A percentile compares a stretch with the other conserved stretches of the same genome.
Conservation (phyloP, 1,140 invertebrate species). For the Geopemphigus sp. region DNA sequence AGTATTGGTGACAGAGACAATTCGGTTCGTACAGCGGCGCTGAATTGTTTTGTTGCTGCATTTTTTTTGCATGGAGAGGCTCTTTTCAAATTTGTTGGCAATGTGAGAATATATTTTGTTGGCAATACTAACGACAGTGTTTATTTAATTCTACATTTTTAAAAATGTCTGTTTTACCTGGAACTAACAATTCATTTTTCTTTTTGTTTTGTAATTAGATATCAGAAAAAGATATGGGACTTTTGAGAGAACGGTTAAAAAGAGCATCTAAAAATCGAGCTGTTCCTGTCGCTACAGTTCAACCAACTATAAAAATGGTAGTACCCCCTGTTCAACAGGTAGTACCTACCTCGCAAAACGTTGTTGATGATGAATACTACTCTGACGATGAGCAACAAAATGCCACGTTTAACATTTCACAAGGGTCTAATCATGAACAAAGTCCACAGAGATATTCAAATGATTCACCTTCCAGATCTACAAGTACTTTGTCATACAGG, state of each 20-base stretch:
- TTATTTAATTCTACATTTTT: no score
- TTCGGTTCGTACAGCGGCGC: constrained; percentile 89
- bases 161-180: no score
- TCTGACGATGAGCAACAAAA: constrained; percentile 50
- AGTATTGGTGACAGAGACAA: constrained; percentile 96
- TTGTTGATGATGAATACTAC: constrained; percentile 43
- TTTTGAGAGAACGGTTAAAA: constrained; percentile 94
- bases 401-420: constrained; percentile 31
- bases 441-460: constrained; percentile 40
- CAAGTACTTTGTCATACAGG: constrained; percentile 5
- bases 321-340: constrained; percentile 31
- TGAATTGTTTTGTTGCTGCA: constrained; percentile 89
- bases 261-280: constrained; percentile 71
- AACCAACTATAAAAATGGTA: constrained; percentile 50
- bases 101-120: constrained; percentile 60
- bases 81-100: constrained; percentile 81
- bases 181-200: background rate
- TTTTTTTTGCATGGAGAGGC: constrained; percentile 88
- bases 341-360: background rate
- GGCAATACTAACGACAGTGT: background rate
- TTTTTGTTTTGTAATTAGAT: constrained; percentile 60
- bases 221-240: constrained; percentile 88
- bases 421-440: constrained; percentile 13
- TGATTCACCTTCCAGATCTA: constrained; percentile 29
- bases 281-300: constrained; percentile 53